Conservation (phyloP, 2,888 invertebrate genomes). For the Agrochola lota region DNA sequence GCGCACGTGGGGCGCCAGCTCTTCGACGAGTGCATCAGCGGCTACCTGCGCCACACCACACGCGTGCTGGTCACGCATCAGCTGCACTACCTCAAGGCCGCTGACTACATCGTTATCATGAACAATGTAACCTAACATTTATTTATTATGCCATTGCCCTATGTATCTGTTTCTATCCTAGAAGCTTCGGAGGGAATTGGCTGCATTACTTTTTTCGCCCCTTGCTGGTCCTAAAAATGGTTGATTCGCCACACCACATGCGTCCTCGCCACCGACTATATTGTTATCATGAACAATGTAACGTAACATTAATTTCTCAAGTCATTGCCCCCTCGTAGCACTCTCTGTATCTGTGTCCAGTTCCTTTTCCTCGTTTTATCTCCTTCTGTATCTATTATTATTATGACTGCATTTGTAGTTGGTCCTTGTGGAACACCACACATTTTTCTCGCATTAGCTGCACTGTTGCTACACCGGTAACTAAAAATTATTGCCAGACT, state of each 20-base stretch:
- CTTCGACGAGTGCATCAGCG: constrained; percentile 94
- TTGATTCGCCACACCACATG: constrained; percentile 92
- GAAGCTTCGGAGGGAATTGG: not conserved
- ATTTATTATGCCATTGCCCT: not conserved
- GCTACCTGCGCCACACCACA: constrained; percentile 92
- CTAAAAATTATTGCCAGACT: not conserved
- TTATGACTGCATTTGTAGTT: not conserved
- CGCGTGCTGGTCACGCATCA: constrained; percentile 96
- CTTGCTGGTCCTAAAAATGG: not conserved
- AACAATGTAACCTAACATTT: constrained; percentile 77
- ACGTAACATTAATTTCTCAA: constrained; percentile 6
- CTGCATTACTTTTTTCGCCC: not conserved
- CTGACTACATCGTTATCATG: constrained; percentile 91
- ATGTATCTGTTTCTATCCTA: not conserved
- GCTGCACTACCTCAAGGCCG: constrained; percentile 92
- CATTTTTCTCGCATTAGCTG: not conserved
- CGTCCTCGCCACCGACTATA: constrained; percentile 91
- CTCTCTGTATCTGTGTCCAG: not conserved
- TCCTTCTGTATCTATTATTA: not conserved
- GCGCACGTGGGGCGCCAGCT: constrained; percentile 94
- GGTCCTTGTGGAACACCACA: not conserved
- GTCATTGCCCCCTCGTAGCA: not conserved
- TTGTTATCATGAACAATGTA: constrained; percentile 90
- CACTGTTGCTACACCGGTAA: not conserved
- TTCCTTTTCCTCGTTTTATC: not conserved